Conservation (phyloP, 1,140 invertebrate genomes). For the Aphelenchoides fujianensis region DNA sequence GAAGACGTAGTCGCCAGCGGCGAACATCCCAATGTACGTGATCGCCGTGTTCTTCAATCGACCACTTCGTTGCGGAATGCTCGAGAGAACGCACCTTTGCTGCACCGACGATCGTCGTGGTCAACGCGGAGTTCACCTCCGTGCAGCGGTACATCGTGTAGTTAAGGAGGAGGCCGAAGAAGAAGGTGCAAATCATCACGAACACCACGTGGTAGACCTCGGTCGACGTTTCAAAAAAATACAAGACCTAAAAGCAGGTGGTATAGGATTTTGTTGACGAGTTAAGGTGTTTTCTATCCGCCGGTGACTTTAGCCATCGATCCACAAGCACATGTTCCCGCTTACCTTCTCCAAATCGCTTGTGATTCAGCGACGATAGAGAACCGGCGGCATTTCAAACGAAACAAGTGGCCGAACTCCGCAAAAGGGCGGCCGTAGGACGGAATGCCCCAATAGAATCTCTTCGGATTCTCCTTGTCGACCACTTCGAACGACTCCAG, state of each 20-base stretch:
- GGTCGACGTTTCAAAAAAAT: conserved; percentile 39
- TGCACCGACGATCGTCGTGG: conserved; percentile 95
- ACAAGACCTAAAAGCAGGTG: conserved; percentile 22
- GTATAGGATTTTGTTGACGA: background rate
- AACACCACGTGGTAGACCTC: conserved; percentile 72
- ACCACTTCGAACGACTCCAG: no score
- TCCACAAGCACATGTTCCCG: background rate
- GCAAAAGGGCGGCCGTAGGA: no score
- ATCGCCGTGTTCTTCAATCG: conserved; percentile 71
- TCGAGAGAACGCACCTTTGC: conserved; percentile 71
- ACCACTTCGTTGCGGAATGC: background rate
- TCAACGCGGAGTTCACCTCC: conserved; percentile 91
- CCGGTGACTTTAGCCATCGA: background rate
- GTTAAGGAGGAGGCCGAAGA: conserved; percentile 92
- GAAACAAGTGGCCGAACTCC: no score
- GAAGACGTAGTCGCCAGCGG: conserved; percentile 94
- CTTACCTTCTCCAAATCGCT: conserved; percentile 73
- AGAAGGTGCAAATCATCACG: conserved; percentile 82
- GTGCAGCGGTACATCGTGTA: conserved; percentile 94
- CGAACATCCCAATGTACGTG: conserved; percentile 80
- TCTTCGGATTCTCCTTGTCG: no score
- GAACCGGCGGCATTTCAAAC: no score
- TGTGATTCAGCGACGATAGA: no score
- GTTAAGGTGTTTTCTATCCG: no score
- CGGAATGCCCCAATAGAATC: no score